phyloP scores from a whole-genome alignment of 2,797 vertebrate species.

The Nyctibius grandis region DNA sequence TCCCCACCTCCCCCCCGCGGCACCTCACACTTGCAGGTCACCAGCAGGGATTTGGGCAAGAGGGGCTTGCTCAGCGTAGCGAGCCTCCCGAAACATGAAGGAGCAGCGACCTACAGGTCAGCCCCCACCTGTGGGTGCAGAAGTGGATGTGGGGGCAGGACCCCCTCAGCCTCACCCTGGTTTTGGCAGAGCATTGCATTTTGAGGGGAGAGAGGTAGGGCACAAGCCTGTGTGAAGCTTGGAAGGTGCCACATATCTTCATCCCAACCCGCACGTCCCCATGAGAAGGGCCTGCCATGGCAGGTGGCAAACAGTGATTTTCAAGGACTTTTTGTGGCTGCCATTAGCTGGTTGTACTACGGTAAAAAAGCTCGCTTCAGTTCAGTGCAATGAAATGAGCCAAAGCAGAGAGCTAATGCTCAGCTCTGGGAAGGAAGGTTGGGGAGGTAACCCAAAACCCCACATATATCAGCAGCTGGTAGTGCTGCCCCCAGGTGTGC shows the following conservation, averaged over 20 bases:
- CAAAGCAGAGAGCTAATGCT: not conserved
- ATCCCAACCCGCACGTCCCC: not conserved
- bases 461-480: not conserved
- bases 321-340: not conserved
- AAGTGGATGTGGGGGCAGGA: not conserved
- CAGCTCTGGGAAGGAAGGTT: not conserved
- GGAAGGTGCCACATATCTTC: fast-evolving
- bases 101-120: not conserved
- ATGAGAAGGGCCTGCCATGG: not conserved
- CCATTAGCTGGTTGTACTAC: not conserved
- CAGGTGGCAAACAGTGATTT: not conserved
- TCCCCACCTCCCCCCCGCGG: fast-evolving
- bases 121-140: fast-evolving
- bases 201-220: not conserved
- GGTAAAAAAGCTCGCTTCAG: not conserved
- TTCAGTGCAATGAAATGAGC: not conserved
- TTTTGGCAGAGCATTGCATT: not conserved
- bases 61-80: fast-evolving
- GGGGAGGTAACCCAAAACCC: not conserved
- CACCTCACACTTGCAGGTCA: not conserved
- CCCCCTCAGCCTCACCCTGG: not conserved
- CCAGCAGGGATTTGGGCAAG: not conserved
- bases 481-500: not conserved
- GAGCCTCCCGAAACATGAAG: not conserved
- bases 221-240: not conserved